phyloP scores from a whole-genome alignment of 2,113 vertebrate genomes.

The Paraplagusia blochii region DNA sequence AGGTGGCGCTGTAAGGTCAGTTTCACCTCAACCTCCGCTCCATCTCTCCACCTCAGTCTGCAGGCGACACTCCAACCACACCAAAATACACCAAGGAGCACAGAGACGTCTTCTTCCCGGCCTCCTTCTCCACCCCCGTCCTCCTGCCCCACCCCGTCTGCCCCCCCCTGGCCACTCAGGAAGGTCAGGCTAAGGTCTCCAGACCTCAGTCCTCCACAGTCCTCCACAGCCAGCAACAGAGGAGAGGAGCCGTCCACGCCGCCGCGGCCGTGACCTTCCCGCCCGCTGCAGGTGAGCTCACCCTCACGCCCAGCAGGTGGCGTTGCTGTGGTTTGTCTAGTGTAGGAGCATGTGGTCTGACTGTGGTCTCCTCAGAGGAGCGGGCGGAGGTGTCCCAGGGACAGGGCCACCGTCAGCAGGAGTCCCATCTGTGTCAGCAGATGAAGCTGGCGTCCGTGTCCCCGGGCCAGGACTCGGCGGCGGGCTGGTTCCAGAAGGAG shows the following conservation, averaged over 20 bases:
- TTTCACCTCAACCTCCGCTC: too few relatives aligned
- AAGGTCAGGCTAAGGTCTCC: slow-evolving; percentile 75
- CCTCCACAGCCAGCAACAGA: slow-evolving; percentile 69
- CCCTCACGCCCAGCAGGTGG: neutral
- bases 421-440: slow-evolving; percentile 82
- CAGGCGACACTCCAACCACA: too few relatives aligned
- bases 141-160: slow-evolving; percentile 65
- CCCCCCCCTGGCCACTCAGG: slow-evolving; percentile 52
- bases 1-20: too few relatives aligned
- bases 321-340: neutral
- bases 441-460: slow-evolving; percentile 82
- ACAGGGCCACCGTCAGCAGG: slow-evolving; percentile 79
- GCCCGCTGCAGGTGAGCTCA: slow-evolving; percentile 65
- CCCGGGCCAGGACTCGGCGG: slow-evolving; percentile 58
- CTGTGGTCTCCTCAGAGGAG: slow-evolving; percentile 69
- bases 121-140: too few relatives aligned
- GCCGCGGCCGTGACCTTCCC: slow-evolving; percentile 64
- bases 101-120: too few relatives aligned
- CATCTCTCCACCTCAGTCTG: too few relatives aligned
- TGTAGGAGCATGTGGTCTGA: neutral
- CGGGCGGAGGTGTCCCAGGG: slow-evolving; percentile 78
- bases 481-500: slow-evolving; percentile 78
- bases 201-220: slow-evolving; percentile 60
- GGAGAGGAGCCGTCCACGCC: slow-evolving; percentile 49
- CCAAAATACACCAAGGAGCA: too few relatives aligned